Evolutionary conservation across 2,888 invertebrate species (phyloP).

Genomic region (Eilema depressum): DNA sequence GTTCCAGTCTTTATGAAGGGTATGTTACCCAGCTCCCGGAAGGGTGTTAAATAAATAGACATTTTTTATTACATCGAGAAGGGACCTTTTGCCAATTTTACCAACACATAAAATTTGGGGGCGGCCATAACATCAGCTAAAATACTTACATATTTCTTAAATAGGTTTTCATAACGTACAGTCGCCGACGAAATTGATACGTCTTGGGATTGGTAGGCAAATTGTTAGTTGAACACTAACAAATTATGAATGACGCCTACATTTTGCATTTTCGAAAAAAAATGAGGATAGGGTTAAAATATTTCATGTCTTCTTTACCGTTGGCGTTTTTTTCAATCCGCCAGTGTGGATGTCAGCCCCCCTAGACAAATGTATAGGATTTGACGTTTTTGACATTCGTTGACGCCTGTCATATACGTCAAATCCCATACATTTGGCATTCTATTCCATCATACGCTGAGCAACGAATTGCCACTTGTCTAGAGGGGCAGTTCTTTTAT

Average conservation of each 20-base stretch:
- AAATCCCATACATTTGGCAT: no score
- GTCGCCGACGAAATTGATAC: neutral
- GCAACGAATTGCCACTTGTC: no score
- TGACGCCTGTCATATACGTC: no score
- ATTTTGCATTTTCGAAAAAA: neutral
- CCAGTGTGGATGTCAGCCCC: no score
- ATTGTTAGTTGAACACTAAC: neutral
- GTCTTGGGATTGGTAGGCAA: neutral
- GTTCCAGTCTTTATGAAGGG: slow-evolving; percentile 41
- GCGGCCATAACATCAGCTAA: slow-evolving; percentile 20
- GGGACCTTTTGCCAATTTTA: slow-evolving; percentile 25
- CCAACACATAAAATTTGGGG: slow-evolving; percentile 31
- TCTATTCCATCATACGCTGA: no score
- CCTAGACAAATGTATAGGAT: no score
- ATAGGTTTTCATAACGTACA: neutral
- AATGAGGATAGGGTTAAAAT: neutral
- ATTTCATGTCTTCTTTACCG: neutral
- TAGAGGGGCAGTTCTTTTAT: no score
- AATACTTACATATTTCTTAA: slow-evolving; percentile 23
- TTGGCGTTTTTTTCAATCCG: neutral
- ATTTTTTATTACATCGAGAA: slow-evolving; percentile 44
- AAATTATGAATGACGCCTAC: neutral
- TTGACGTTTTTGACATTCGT: no score
- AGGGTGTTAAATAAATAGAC: slow-evolving; percentile 45
- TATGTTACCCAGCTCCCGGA: slow-evolving; percentile 35